Evolutionary conservation across 2,797 vertebrate species (phyloP), one percentile per base, ranked within the genome.

Genomic region (Coregonus suidteri): DNA sequence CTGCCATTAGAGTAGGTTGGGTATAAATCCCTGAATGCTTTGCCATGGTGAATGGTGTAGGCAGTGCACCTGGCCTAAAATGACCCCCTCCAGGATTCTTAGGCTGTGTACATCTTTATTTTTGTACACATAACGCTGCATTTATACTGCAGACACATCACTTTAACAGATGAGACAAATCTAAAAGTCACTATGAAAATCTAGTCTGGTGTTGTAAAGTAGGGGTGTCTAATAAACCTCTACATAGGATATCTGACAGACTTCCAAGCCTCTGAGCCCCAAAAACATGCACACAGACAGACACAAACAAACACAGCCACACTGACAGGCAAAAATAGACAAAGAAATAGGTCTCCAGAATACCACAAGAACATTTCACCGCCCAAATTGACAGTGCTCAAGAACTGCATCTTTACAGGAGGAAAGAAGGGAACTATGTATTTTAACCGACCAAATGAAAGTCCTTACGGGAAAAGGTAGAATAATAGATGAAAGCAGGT

Each of bases 341-440:
- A 89, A 89, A 25, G 25, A 86, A 83, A 71, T 56, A 82, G 79
- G 83, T 83, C 86, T 84, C 67, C 14, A 2, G 81, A 75, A 83
- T 52, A 90, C 90, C 90, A 84, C 86, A 20, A 88, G 88, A 90
- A 90, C 84, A 87, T 71, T 85, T 84, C 87, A 82, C 84, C 88
- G 79, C 82, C 82, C 81, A 75, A 79, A 82, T 13, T 59, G 77
- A 85, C 82, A 73, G 67, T 4, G 77, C 73, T 81, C 79, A 81
- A 77, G 67, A 77, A 73, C 85, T 65, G 80, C 76, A 73, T 64
- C 77, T 80, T 79, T 69, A 37, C 67, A 37, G 67, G 35, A 71
- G 1, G 56, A 18, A n/a, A 59, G 18, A n/a, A 77, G 71, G 15
- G 6, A 81, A 71, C 76, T 37, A 71, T 0, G 71, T 77, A 11